Evolutionary conservation across 2,888 invertebrate species (phyloP), one percentile per base, ranked within the genome.

Genomic region (Cephonodes hylas): DNA sequence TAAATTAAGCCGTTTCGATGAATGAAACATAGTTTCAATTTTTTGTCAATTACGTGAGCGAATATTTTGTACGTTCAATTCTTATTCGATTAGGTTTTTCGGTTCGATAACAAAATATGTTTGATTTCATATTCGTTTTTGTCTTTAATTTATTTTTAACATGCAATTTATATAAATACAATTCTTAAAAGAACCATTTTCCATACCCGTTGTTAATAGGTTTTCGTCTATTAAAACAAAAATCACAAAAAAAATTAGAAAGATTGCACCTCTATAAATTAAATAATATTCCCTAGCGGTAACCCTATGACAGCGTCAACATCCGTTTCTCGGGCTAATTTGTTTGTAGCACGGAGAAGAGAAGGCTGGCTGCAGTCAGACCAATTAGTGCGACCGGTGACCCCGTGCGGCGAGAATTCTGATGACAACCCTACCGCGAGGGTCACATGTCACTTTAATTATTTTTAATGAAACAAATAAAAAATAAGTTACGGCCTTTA

Each of bases 321-420:
- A 82, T 79, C 80, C 83, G 80, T 83, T 84, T 73, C 82, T 80
- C 76, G 74, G 75, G 81, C 83, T 87, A 89, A 88, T 88, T 88
- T 86, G 85, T 86, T 85, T 86, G 85, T 77, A 76, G 79, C 79
- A 79, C 74, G 75, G 76, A 68, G 79, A 77, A 78, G 76, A 79
- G 76, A 73, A 53, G 31, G 53, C 31, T 53, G 53, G 53, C 79
- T 81, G 82, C 80, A 79, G 79, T 76, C 76, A 77, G 80, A 79
- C 86, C 86, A 89, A 88, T 88, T 88, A 88, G 86, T 79, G 80
- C 74, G 72, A 72, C 73, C 71, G 71, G 73, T 73, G 76, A 73
- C 73, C 77, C 76, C 73, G 74, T 77, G 76, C 69, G 48, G 66
- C 67, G 67, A 71, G 65, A 63, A 67, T 71, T 76, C 79, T 83